phyloP scores from a whole-genome alignment of 1,140 invertebrate genomes.

The Drosophila prosaltans region DNA sequence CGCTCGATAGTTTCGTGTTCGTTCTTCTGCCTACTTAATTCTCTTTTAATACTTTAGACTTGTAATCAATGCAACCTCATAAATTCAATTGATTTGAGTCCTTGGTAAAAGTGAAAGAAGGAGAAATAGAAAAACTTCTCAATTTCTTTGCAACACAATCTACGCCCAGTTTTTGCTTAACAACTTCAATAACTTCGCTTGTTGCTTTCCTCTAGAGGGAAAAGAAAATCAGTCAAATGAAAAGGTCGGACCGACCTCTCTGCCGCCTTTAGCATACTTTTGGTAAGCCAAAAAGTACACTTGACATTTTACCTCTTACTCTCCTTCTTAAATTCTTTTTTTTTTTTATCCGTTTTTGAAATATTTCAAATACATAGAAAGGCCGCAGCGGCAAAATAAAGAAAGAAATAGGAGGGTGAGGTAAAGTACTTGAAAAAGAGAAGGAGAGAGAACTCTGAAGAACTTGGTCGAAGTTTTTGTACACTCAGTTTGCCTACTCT shows the following conservation, averaged over 20 bases:
- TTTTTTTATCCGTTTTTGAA: conserved; percentile 40
- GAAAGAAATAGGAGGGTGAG: background rate
- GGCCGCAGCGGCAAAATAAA: conserved; percentile 35
- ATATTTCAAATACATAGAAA: conserved; percentile 63
- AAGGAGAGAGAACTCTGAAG: conserved; percentile 38
- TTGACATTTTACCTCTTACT: conserved; percentile 58
- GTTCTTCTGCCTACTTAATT: no score
- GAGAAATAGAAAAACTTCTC: background rate
- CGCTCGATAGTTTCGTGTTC: no score
- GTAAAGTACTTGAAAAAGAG: conserved; percentile 36
- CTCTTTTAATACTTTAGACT: background rate
- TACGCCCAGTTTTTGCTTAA: conserved; percentile 16
- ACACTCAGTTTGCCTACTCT: conserved; percentile 23
- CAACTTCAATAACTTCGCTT: conserved; percentile 18
- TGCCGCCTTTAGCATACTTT: conserved; percentile 47
- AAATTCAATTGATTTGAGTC: conserved; percentile 8
- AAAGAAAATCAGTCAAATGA: conserved; percentile 37
- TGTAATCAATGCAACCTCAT: conserved; percentile 2
- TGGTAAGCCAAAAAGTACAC: conserved; percentile 67
- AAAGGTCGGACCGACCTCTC: conserved; percentile 18
- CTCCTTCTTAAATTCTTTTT: conserved; percentile 24
- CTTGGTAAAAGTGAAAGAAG: no score
- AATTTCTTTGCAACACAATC: conserved; percentile 9
- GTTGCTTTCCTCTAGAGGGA: conserved; percentile 22
- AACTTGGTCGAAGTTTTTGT: conserved; percentile 27